phyloP scores from a whole-genome alignment of 2,888 invertebrate genomes.

The Dicycla oo region DNA sequence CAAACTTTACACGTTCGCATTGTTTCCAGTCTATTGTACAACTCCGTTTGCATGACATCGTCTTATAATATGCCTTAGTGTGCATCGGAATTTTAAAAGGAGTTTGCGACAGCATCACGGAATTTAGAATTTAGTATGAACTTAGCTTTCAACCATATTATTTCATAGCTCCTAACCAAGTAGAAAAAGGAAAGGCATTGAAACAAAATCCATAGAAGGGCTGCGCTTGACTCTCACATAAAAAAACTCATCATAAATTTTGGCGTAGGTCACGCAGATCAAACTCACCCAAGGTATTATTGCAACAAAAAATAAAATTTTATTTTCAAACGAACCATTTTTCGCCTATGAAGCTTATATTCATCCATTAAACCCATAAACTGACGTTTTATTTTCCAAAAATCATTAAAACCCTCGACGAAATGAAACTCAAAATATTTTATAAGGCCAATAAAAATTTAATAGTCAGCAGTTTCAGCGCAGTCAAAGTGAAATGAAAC shows the following conservation, averaged over 20 bases:
- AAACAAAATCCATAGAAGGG: not conserved
- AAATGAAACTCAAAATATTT: conserved; percentile 53
- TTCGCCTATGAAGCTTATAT: conserved; percentile 1
- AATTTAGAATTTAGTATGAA: not conserved
- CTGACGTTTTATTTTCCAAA: conserved; percentile 49
- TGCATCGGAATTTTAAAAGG: not conserved
- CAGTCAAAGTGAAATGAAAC: conserved; percentile 49
- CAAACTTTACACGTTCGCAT: conserved; percentile 67
- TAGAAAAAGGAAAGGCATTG: not conserved
- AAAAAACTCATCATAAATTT: not conserved
- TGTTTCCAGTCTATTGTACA: conserved; percentile 60
- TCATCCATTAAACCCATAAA: conserved; percentile 34
- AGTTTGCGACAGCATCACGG: not conserved
- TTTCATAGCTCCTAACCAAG: not conserved
- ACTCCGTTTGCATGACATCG: conserved; percentile 27
- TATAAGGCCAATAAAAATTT: conserved; percentile 52
- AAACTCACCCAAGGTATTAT: not conserved
- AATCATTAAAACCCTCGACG: conserved; percentile 29
- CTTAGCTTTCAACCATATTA: not conserved
- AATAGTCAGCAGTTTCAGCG: conserved; percentile 35
- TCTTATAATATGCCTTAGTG: conserved; percentile 28
- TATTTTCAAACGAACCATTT: conserved; percentile 14
- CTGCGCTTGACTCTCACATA: not conserved
- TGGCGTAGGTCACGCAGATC: not conserved
- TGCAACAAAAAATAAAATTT: not conserved